A percentile compares a stretch with the other conserved stretches of the same genome.
Evolutionary conservation across 2,797 vertebrate species (phyloP).

Genomic region (Ambastaia sidthimunki): DNA sequence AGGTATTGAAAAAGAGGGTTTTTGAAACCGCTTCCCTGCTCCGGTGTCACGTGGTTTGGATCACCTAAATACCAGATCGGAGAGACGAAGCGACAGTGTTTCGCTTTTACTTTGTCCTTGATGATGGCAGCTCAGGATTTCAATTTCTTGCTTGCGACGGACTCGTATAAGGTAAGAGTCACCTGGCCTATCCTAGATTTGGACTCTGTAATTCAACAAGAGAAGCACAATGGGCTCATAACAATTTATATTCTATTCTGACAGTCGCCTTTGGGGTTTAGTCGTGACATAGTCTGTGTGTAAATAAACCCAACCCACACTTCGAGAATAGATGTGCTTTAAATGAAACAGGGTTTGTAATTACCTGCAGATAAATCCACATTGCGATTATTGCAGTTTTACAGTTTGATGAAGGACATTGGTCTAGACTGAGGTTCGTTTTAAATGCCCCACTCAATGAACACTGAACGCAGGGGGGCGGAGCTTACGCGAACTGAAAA

Average conservation of each 20-base stretch:
- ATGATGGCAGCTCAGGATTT: conserved; percentile 79
- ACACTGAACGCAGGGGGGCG: conserved; percentile 7
- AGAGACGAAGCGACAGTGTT: conserved; percentile 5
- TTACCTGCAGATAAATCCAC: neutral
- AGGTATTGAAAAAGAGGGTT: neutral
- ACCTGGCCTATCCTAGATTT: too few relatives aligned
- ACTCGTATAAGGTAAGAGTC: conserved; percentile 80
- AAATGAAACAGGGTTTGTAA: neutral
- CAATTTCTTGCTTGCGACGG: conserved; percentile 80
- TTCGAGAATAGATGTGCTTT: neutral
- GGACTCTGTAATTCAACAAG: neutral
- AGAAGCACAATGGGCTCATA: neutral
- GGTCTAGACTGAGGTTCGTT: conserved; percentile 3
- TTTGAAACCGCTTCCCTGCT: neutral
- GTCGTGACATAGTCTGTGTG: neutral
- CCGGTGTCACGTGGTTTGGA: conserved; percentile 29
- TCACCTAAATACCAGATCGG: conserved; percentile 21
- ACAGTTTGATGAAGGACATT: neutral
- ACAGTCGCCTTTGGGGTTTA: conserved; percentile 1
- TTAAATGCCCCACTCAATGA: conserved; percentile 58
- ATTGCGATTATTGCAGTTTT: neutral
- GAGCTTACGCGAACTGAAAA: conserved; percentile 12
- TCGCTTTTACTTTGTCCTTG: conserved; percentile 47
- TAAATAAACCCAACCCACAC: conserved; percentile 5
- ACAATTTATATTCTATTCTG: neutral